Evolutionary conservation across 2,113 vertebrate species (phyloP), one percentile per base, ranked within the genome.

Genomic region (Paraplagusia blochii): DNA sequence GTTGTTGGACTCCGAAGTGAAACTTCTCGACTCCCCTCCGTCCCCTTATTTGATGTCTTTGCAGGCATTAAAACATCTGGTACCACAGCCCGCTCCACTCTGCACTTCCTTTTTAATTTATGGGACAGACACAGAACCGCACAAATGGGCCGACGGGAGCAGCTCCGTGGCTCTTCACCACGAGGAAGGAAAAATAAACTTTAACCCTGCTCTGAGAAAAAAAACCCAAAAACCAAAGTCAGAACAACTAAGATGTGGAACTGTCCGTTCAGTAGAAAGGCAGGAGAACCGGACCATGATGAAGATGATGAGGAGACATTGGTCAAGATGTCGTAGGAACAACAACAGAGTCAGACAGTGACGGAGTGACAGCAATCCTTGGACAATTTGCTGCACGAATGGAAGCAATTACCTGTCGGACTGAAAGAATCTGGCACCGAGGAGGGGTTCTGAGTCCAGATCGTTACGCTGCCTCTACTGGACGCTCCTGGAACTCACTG

Each of bases 401-500:
- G 89, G 87, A 83, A 91, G 84, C 79, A 76, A 87, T 91, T 89
- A 87, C 57, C 18, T 73, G 67, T 76, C 85, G 87, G 84, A 72
- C 61, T 64, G 11, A 69, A 22, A 48, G 9, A 40, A 53, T 54
- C 65, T 76, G 76, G 76, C 60, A 69, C 40, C 7, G 49, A 33
- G 22, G 14, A 56, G 53, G 22, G 57, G 65, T 69, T 82, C 57
- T 56, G 59, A 48, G 70, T 82, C 66, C 70, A 66, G 61, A 69
- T 29, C 56, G 50, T 63, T 62, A 60, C 38, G 13, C 65, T 65
- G 53, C 40, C 51, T 39, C 53, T 51, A 50, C 40, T 38, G 45
- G 16, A 42, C 45, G 58, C 58, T 67, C 46, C 18, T 53, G 47
- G 8, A 15, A 50, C 43, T 58, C 43, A 15, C n/a, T n/a, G n/a